A percentile compares a stretch with the other conserved stretches of the same genome.
These are phyloP conservation scores for Scrobipalpa atriplicella DNA, from an alignment of 2,888 invertebrate genomes.

Conservation along the genomic window DNA sequence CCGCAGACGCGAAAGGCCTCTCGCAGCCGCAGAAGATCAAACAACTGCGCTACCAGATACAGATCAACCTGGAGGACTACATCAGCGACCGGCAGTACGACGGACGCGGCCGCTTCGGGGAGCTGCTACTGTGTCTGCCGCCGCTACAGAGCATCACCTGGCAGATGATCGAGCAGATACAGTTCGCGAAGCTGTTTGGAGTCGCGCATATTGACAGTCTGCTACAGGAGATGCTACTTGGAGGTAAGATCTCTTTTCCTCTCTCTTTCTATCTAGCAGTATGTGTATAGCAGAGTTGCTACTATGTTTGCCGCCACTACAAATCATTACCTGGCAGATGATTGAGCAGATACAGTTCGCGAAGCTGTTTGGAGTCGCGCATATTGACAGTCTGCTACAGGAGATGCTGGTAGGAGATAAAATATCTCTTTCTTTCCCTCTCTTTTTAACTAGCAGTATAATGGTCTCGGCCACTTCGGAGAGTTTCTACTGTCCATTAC, in stretches of 20 bases:
- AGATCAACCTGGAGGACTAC: slow-evolving; percentile 97
- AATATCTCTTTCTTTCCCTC: slow-evolving; percentile 31
- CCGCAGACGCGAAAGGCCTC: slow-evolving; percentile 94
- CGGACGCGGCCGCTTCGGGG: slow-evolving; percentile 95
- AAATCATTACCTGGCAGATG: too few species aligned
- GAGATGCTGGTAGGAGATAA: slow-evolving; percentile 97
- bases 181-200: too few species aligned
- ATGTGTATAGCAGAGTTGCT: too few species aligned
- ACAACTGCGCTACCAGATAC: slow-evolving; percentile 95
- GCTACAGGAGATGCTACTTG: slow-evolving; percentile 97
- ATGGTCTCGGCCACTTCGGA: too few species aligned
- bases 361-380: too few species aligned
- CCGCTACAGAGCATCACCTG: slow-evolving; percentile 97
- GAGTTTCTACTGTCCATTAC: too few species aligned
- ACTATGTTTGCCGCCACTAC: too few species aligned
- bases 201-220: too few species aligned
- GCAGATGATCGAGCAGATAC: slow-evolving; percentile 99
- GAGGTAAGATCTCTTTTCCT: slow-evolving; percentile 82
- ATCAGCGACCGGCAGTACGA: slow-evolving; percentile 98
- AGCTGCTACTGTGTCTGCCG: slow-evolving; percentile 95
- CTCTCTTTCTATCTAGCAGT: too few species aligned
- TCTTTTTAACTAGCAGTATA: too few species aligned
- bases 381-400: too few species aligned
- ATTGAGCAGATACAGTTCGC: too few species aligned
- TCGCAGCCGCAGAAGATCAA: slow-evolving; percentile 94